Evolutionary conservation across 2,113 vertebrate genomes (phyloP), one percentile per base, ranked within the genome.

Genomic region (Equus przewalskii): DNA sequence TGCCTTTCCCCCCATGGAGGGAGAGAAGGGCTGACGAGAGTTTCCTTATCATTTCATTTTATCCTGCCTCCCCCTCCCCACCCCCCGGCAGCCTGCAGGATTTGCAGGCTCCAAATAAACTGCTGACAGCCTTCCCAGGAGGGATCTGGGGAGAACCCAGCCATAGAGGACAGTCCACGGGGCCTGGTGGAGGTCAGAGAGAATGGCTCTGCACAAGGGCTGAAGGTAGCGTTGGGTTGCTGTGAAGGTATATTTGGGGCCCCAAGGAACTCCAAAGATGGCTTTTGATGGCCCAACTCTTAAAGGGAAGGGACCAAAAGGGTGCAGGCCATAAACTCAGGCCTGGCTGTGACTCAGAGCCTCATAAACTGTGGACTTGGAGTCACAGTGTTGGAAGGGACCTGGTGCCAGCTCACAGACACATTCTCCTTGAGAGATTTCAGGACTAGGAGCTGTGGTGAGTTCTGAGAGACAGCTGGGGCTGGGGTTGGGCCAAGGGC

Each of bases 31-130:
- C 19, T 13, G 49, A 24, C 11, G 4, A 83, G 95, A 78, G 49
- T 86, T 54, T 62, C 65, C 41, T 92, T 81, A 84, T 86, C 33
- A 51, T 73, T 46, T 94, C 54, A 5, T 79, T 94, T 87, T 76
- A 88, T 65, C 85, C 58, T 76, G n/a, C 16, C 14, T 88, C 73
- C 83, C 6, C 30, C 30, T 41, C 30, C 41, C 36, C 0, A 67
- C 78, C 33, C 6, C 24, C 13, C 67, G 28, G 75, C 65, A 76
- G 46, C 46, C 85, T 76, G 56, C 44, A 70, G 81, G 70, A 80
- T 21, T 49, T 9, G 6, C 19, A 75, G 86, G 11, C 58, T 96
- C 82, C 95, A 93, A 51, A 44, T 60, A 30, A 36, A 67, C 67
- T 62, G 86, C 80, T 10, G 44, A 73, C 7, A 56, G 69, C 62